Percentiles rank a stretch among this genome's conserved stretches.
These are phyloP conservation scores for Mus caroli DNA, from an alignment of 2,797 vertebrate genomes.

Conservation along the genomic window DNA sequence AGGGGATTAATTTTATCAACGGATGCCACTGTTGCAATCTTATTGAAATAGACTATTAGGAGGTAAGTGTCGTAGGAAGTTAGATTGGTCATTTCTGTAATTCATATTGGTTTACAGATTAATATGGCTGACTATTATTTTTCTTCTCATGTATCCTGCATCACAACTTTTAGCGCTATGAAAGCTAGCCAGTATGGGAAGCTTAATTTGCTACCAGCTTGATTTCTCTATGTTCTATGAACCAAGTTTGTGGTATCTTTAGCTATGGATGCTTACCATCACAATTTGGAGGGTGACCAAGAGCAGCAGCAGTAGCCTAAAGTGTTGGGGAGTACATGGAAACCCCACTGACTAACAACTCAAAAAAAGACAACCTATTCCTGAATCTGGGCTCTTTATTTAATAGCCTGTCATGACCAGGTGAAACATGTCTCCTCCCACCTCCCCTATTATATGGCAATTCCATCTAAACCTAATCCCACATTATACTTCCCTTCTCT, in stretches of 20 bases:
- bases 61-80: background rate
- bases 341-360: background rate
- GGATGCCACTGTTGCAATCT: background rate
- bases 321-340: background rate
- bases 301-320: background rate
- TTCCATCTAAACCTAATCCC: background rate
- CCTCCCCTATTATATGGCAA: background rate
- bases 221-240: background rate
- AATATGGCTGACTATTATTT: too few species aligned
- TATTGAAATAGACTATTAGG: background rate
- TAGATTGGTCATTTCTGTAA: background rate
- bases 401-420: background rate
- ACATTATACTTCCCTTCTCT: background rate
- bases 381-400: background rate
- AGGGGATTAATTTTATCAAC: background rate
- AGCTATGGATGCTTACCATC: background rate
- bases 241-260: background rate
- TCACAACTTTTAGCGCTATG: background rate
- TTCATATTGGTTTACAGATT: background rate
- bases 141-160: background rate
- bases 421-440: background rate
- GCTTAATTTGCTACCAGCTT: background rate
- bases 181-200: background rate
- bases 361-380: background rate
- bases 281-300: background rate